Percentiles rank a stretch among this genome's conserved stretches.
phyloP scores from a whole-genome alignment of 2,888 invertebrate genomes.

The Eristalis tenax region DNA sequence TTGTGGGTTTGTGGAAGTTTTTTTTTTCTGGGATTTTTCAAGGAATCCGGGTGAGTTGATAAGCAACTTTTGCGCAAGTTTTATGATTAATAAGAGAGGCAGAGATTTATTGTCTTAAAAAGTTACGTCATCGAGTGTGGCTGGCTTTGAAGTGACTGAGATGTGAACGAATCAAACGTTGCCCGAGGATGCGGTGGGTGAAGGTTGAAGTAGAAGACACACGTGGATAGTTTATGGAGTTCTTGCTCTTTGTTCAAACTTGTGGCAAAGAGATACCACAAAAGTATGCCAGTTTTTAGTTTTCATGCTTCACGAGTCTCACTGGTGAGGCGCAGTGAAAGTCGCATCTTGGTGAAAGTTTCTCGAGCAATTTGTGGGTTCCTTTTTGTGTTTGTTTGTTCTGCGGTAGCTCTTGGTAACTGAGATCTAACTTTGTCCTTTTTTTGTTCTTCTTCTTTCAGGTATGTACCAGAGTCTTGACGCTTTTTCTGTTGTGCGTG shows the following conservation, averaged over 20 bases:
- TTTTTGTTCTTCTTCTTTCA: slow-evolving; percentile 12
- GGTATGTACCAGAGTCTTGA: slow-evolving; percentile 17
- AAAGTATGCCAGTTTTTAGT: background rate
- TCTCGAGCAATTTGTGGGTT: background rate
- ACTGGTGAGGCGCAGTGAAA: background rate
- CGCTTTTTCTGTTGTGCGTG: background rate
- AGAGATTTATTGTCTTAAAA: slow-evolving; percentile 41
- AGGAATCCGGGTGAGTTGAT: slow-evolving; percentile 16
- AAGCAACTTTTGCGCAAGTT: slow-evolving; percentile 57
- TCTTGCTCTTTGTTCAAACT: background rate
- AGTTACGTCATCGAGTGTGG: background rate
- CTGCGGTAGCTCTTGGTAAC: background rate
- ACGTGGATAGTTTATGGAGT: background rate
- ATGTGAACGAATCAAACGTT: background rate
- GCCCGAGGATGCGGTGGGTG: background rate
- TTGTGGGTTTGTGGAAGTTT: slow-evolving; percentile 1
- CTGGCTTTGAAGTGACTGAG: background rate
- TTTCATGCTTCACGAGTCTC: background rate
- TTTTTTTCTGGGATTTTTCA: background rate
- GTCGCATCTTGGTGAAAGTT: background rate
- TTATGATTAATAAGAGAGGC: slow-evolving; percentile 51
- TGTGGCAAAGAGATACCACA: background rate
- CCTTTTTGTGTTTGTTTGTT: background rate
- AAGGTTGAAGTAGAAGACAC: background rate
- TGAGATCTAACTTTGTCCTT: background rate